Conservation (phyloP, 2,797 vertebrate species). For the Myotis findleyi region DNA sequence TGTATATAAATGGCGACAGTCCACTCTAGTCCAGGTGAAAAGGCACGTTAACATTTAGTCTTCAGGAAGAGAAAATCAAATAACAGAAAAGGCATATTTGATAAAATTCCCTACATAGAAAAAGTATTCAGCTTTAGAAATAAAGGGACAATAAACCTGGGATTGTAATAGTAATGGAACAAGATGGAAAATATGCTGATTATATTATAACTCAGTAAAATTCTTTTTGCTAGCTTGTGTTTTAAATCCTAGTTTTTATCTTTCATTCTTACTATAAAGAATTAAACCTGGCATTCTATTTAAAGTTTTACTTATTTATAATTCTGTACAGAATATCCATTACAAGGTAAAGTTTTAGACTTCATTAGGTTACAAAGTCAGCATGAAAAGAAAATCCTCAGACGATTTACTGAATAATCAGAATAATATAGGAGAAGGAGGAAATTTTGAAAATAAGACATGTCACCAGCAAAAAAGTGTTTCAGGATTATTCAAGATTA, state of each 20-base stretch:
- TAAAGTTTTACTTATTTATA: slow-evolving; percentile 35
- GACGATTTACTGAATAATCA: slow-evolving; percentile 27
- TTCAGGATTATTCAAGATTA: slow-evolving; percentile 11
- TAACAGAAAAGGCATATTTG: background rate
- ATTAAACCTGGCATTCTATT: slow-evolving; percentile 40
- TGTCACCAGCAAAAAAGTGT: background rate
- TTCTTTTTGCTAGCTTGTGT: background rate
- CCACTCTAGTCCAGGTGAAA: background rate
- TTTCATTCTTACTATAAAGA: slow-evolving; percentile 48
- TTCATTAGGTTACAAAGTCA: slow-evolving; percentile 10
- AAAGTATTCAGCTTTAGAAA: slow-evolving; percentile 8
- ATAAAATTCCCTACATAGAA: background rate
- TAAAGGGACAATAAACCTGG: background rate
- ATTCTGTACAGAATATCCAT: background rate
- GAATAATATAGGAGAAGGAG: background rate
- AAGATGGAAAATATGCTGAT: background rate
- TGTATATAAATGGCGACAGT: accelerated
- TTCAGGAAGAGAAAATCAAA: background rate
- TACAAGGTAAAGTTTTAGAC: slow-evolving; percentile 17
- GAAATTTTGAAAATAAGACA: slow-evolving; percentile 43
- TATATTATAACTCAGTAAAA: background rate
- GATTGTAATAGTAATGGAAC: background rate
- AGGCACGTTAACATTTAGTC: background rate
- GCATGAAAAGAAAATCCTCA: slow-evolving; percentile 59
- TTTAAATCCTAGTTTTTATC: slow-evolving; percentile 25